Evolutionary conservation across 2,797 vertebrate species (phyloP), one percentile per base, ranked within the genome.

Genomic region (Decapterus maruadsi): DNA sequence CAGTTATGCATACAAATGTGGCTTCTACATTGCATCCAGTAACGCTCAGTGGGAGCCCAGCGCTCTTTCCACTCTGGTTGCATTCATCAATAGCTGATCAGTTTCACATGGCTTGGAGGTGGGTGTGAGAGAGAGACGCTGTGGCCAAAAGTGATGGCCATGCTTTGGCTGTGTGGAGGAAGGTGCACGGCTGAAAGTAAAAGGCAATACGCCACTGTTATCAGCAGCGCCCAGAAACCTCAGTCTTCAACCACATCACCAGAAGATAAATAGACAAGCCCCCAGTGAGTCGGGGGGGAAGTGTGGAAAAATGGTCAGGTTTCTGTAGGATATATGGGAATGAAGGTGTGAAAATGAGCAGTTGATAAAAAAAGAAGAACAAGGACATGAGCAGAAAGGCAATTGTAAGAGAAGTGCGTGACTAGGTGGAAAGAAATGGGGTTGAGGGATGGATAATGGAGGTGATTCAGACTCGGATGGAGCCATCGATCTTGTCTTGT

Each of bases 401-500:
- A 77, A 76, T 77, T 73, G 73, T 36, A 59, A 77, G 58, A 84
- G 68, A 78, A 61, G 68, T 82, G 78, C 4, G 8, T 84, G 81
- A 86, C 61, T 75, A 62, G 73, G 72, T 80, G 76, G 73, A 83
- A 73, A 78, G 63, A 77, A 80, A 75, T 68, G 75, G 61, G 71
- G 72, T 76, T 77, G 68, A 83, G 55, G 81, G 86, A 64, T 68
- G 48, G 85, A 81, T 87, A 83, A 88, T 78, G 22, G 80, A 89
- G 82, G 85, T 67, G 82, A 88, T 86, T 84, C 79, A 84, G 69
- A 65, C 68, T 70, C 2, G 12, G 78, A 82, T 74, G 77, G 60
- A 76, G 67, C 75, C 84, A 89, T 90, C 53, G 71, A 90, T 89
- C 85, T 79, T 76, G 79, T 86, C 89, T 85, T 85, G 82, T 88